Conservation (phyloP, 2,113 vertebrate species). For the Dendropsophus ebraccatus region DNA sequence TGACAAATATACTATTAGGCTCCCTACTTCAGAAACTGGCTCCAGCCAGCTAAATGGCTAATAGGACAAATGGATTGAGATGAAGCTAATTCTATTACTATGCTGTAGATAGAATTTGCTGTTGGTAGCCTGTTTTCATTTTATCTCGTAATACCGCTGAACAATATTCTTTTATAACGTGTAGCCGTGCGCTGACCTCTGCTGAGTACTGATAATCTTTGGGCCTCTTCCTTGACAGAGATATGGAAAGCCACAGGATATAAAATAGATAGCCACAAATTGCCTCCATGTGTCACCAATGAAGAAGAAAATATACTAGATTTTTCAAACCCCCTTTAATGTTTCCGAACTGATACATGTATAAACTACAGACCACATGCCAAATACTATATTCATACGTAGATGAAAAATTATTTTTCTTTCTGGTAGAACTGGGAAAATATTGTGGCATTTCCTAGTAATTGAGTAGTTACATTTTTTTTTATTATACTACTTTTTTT, state of each 20-base stretch:
- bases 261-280: conserved; percentile 58
- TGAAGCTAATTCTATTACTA: background rate
- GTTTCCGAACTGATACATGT: background rate
- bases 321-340: conserved; percentile 2
- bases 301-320: conserved; percentile 45
- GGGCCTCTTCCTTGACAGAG: conserved; percentile 57
- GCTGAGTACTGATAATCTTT: conserved; percentile 55
- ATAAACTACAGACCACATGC: background rate
- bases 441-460: background rate
- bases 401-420: background rate
- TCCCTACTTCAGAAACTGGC: background rate
- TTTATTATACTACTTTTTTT: background rate
- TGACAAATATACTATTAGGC: background rate
- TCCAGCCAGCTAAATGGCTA: background rate
- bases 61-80: background rate
- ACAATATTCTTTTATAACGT: conserved; percentile 37
- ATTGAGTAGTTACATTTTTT: background rate
- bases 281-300: conserved; percentile 53
- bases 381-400: background rate
- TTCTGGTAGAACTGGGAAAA: background rate
- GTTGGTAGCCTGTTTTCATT: conserved; percentile 28
- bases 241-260: conserved; percentile 57
- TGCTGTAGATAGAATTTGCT: background rate
- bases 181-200: conserved; percentile 52
- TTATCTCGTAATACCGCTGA: conserved; percentile 28